Conservation (phyloP, 1,140 invertebrate genomes). For the Teleopsis dalmanni region DNA sequence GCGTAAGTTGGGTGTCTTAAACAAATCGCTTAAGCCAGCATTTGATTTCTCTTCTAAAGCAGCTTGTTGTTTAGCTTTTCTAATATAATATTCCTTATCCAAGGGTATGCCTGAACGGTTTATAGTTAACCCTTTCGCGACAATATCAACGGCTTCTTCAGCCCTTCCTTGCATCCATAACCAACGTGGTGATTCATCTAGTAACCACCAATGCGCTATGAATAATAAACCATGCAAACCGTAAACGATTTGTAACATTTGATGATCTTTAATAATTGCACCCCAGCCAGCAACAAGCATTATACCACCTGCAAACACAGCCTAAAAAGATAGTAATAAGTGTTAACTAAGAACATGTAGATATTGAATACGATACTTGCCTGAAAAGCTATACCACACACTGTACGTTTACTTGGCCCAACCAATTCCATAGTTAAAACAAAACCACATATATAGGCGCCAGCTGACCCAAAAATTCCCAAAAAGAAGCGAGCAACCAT, state of each 20-base stretch:
- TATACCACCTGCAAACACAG: slow-evolving; percentile 71
- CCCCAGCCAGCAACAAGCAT: slow-evolving; percentile 78
- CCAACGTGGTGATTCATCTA: slow-evolving; percentile 81
- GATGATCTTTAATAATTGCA: slow-evolving; percentile 65
- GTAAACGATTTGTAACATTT: slow-evolving; percentile 69
- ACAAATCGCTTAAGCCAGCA: slow-evolving; percentile 58
- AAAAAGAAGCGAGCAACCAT: slow-evolving; percentile 62
- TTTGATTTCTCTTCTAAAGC: slow-evolving; percentile 43
- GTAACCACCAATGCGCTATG: slow-evolving; percentile 73
- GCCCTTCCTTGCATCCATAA: slow-evolving; percentile 69
- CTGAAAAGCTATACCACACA: slow-evolving; percentile 74
- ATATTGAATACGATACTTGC: slow-evolving; percentile 10
- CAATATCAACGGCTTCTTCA: slow-evolving; percentile 62
- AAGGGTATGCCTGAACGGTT: slow-evolving; percentile 57
- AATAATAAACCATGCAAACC: slow-evolving; percentile 67
- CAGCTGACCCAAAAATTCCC: slow-evolving; percentile 75
- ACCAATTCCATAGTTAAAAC: slow-evolving; percentile 83
- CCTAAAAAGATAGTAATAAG: slow-evolving; percentile 22
- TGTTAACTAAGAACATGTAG: background rate
- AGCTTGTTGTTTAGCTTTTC: slow-evolving; percentile 50
- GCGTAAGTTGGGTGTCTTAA: slow-evolving; percentile 70
- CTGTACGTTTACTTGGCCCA: slow-evolving; percentile 69
- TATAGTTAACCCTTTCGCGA: slow-evolving; percentile 61
- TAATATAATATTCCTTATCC: slow-evolving; percentile 56
- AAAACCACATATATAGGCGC: slow-evolving; percentile 75